Evolutionary conservation across 1,140 invertebrate species (phyloP).

Genomic region (Anastrepha ludens): DNA sequence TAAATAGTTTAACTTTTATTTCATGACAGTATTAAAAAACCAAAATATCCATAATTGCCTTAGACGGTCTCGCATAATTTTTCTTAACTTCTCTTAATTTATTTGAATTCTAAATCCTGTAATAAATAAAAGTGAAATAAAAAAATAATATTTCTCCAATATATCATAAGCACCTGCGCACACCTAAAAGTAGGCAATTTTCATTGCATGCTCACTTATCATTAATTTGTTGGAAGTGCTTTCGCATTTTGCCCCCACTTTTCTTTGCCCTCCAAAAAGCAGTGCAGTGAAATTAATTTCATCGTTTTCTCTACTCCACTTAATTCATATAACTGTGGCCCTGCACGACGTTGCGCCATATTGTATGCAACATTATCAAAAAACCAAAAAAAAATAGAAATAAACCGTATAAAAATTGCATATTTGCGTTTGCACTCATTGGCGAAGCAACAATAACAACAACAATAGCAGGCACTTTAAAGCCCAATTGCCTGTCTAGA

Average conservation of each 20-base stretch:
- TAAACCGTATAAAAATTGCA: neutral
- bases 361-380: slow-evolving; percentile 31
- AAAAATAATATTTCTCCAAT: neutral
- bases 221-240: slow-evolving; percentile 46
- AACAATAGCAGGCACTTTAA: neutral
- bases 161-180: neutral
- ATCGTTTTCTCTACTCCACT: neutral
- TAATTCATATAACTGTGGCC: neutral
- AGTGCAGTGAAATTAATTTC: slow-evolving; percentile 46
- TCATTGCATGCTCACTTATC: slow-evolving; percentile 45
- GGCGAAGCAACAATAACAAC: neutral
- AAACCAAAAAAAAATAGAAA: neutral
- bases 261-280: neutral
- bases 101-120: neutral
- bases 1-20: neutral
- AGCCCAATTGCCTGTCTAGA: slow-evolving; percentile 49
- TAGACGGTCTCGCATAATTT: neutral
- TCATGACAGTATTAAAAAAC: neutral
- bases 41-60: neutral
- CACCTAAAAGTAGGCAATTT: slow-evolving; percentile 24
- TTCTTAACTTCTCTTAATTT: neutral
- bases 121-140: neutral
- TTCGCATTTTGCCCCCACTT: slow-evolving; percentile 8
- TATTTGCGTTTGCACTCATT: slow-evolving; percentile 41
- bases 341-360: neutral